Conservation (phyloP, 92 coral and sea anemone genomes). For the Scolanthus callimorphus region DNA sequence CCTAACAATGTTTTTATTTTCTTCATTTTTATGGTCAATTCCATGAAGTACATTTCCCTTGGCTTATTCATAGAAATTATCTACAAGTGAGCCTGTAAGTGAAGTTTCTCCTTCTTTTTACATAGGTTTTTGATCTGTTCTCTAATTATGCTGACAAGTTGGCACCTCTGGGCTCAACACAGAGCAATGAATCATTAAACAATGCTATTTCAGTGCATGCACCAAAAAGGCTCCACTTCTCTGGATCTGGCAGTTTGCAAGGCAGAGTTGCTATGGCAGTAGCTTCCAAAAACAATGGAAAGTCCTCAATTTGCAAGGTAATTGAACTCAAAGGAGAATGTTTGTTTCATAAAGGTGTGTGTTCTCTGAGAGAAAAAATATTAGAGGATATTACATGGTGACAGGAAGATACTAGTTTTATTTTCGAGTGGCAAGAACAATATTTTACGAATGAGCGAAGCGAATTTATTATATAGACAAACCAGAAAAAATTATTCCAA, state of each 20-base stretch:
- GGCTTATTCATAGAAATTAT: not conserved
- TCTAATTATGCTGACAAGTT: conserved; percentile 28
- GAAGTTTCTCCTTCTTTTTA: not conserved
- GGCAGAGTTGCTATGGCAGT: conserved; percentile 32
- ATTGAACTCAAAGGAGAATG: no score
- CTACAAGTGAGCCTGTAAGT: not conserved
- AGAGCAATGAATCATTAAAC: conserved; percentile 25
- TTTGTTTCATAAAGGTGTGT: not conserved
- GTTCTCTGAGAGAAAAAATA: no score
- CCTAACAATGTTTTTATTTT: no score
- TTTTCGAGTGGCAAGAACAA: no score
- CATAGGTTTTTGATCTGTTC: conserved; percentile 33
- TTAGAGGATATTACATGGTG: no score
- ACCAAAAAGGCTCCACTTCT: conserved; percentile 29
- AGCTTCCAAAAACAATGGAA: conserved; percentile 32
- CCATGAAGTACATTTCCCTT: no score
- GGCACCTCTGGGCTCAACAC: conserved; percentile 41
- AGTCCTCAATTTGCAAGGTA: conserved; percentile 26
- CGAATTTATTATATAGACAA: no score
- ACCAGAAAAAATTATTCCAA: no score
- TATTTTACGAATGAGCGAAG: no score
- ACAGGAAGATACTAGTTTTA: no score
- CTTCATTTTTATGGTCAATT: no score
- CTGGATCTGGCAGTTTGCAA: conserved; percentile 19
- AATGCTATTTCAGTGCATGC: conserved; percentile 25